Percentiles rank a stretch among this genome's conserved stretches.
Evolutionary conservation across 1,140 invertebrate genomes (phyloP).

Genomic region (Apis florea): DNA sequence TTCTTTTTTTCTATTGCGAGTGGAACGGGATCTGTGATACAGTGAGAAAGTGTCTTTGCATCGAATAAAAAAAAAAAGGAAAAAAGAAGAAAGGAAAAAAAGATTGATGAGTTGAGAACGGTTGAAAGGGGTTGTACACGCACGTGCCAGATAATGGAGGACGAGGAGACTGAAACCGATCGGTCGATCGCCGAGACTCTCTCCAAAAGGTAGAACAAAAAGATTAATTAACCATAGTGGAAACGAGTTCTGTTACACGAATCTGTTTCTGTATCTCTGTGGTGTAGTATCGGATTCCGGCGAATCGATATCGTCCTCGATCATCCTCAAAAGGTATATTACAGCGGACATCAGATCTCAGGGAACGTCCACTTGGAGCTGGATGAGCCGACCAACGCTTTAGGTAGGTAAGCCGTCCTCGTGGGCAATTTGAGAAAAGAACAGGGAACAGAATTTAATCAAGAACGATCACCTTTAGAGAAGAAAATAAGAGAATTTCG

Average conservation of each 20-base stretch:
- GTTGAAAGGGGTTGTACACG: background rate
- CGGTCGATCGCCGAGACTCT: background rate
- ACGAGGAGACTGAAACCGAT: background rate
- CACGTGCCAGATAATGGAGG: conserved; percentile 21
- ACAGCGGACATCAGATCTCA: conserved; percentile 56
- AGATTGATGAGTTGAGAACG: background rate
- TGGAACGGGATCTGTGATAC: too few relatives aligned
- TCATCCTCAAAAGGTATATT: conserved; percentile 60
- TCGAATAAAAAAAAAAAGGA: too few relatives aligned
- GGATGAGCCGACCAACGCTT: conserved; percentile 40
- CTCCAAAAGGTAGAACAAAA: conserved; percentile 23
- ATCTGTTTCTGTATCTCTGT: background rate
- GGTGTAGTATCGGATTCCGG: conserved; percentile 57
- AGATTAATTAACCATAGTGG: background rate
- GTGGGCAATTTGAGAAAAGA: too few relatives aligned
- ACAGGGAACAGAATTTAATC: too few relatives aligned
- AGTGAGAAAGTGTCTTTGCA: background rate
- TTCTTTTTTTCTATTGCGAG: too few relatives aligned
- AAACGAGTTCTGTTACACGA: background rate
- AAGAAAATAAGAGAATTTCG: too few relatives aligned
- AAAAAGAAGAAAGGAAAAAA: too few relatives aligned
- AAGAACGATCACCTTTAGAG: too few relatives aligned
- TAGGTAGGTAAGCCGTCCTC: conserved; percentile 53
- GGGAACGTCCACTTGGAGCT: conserved; percentile 62
- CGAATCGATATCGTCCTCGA: conserved; percentile 61